Evolutionary conservation across 2,113 vertebrate genomes (phyloP).

Genomic region (Phainopepla nitens): DNA sequence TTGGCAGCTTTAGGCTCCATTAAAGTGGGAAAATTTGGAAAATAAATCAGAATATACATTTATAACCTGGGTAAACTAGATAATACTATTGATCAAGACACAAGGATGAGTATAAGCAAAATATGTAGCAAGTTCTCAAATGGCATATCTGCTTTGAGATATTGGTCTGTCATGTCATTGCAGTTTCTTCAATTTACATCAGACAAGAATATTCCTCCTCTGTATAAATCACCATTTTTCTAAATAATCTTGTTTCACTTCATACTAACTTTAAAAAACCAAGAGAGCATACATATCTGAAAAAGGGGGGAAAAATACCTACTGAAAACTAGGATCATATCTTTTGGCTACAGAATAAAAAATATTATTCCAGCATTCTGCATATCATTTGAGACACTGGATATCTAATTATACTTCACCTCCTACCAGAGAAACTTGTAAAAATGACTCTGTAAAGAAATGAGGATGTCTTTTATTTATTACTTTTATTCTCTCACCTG

Average conservation of each 20-base stretch:
- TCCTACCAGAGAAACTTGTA: background rate
- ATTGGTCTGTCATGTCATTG: background rate
- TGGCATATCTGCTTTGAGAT: background rate
- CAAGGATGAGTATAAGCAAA: background rate
- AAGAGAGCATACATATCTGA: background rate
- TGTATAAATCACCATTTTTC: background rate
- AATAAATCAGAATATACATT: background rate
- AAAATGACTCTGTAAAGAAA: background rate
- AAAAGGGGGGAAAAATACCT: fast-evolving
- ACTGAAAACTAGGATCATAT: background rate
- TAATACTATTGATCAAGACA: background rate
- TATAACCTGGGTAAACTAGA: background rate
- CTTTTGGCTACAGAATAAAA: background rate
- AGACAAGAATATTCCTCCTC: background rate
- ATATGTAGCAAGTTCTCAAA: background rate
- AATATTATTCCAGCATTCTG: background rate
- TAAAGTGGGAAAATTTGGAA: background rate
- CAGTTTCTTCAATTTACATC: background rate
- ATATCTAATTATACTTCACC: background rate
- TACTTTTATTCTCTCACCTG: background rate
- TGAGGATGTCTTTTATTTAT: background rate
- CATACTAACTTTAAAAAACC: background rate
- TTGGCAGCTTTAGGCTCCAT: background rate
- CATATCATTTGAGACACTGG: background rate
- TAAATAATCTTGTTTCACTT: background rate